Percentiles rank a stretch among this genome's conserved stretches.
Evolutionary conservation across 1,140 invertebrate species (phyloP).

Genomic region (Potamilus streckersoni): DNA sequence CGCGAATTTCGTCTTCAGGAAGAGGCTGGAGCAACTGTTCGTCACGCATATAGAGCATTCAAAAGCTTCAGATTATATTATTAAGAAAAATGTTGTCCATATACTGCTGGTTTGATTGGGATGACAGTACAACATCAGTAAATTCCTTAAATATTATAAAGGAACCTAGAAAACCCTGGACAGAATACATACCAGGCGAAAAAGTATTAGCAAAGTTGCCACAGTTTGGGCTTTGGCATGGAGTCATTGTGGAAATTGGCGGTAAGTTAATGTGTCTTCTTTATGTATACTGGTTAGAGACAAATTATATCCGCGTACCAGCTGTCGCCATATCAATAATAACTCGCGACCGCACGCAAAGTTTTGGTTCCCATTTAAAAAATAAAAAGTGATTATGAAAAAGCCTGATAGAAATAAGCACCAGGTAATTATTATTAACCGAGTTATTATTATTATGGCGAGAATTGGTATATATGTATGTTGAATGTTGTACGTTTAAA

Average conservation of each 20-base stretch:
- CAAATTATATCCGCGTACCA: too few species aligned
- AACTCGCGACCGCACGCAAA: background rate
- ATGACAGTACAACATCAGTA: conserved; percentile 5
- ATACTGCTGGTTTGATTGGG: conserved; percentile 18
- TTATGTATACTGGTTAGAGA: background rate
- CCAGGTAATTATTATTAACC: too few species aligned
- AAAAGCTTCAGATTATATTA: background rate
- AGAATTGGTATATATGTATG: too few species aligned
- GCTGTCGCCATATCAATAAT: too few species aligned
- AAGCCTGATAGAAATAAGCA: too few species aligned
- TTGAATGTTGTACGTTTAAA: too few species aligned
- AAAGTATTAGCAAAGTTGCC: conserved; percentile 4
- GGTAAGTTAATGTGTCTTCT: background rate
- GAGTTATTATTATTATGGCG: too few species aligned
- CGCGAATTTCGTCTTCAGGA: background rate
- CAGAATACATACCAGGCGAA: background rate
- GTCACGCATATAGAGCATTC: background rate
- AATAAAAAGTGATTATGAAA: background rate
- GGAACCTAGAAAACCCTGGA: background rate
- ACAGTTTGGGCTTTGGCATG: conserved; percentile 1
- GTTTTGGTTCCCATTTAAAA: background rate
- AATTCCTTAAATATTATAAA: conserved; percentile 14
- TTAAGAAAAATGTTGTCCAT: background rate
- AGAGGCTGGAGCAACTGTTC: background rate
- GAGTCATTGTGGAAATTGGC: conserved; percentile 9